Percentiles rank a stretch among this genome's conserved stretches.
Evolutionary conservation across 2,888 invertebrate genomes (phyloP).

Genomic region (Adineta ricciae): DNA sequence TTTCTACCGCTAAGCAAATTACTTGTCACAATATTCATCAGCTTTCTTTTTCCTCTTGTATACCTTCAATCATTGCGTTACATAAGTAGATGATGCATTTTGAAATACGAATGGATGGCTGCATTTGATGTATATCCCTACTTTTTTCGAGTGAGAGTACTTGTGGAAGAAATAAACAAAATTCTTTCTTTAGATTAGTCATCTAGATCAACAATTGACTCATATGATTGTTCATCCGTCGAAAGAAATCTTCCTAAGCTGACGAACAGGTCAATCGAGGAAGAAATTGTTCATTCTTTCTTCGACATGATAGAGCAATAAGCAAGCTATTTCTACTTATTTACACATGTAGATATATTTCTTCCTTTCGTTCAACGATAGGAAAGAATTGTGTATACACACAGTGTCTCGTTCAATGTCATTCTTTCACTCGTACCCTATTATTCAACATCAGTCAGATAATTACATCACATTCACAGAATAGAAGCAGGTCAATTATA

Average conservation of each 20-base stretch:
- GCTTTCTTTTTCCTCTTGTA: background rate
- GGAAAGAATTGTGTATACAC: background rate
- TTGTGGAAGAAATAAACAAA: background rate
- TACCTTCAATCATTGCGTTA: background rate
- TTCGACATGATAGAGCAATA: background rate
- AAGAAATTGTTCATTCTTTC: background rate
- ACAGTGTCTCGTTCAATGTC: background rate
- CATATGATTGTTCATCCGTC: background rate
- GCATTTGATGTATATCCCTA: background rate
- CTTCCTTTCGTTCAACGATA: background rate
- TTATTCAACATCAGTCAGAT: background rate
- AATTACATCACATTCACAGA: background rate
- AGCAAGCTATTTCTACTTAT: background rate
- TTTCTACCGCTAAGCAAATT: background rate
- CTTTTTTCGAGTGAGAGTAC: background rate
- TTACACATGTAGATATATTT: background rate
- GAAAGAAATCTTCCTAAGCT: background rate
- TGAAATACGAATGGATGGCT: background rate
- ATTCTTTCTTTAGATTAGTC: background rate
- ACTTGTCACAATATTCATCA: background rate
- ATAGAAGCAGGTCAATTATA: background rate
- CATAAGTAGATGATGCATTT: background rate
- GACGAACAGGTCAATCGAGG: background rate
- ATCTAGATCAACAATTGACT: background rate
- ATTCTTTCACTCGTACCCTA: background rate